Conservation (phyloP, 2,888 invertebrate species). For the Conomelus anceps region DNA sequence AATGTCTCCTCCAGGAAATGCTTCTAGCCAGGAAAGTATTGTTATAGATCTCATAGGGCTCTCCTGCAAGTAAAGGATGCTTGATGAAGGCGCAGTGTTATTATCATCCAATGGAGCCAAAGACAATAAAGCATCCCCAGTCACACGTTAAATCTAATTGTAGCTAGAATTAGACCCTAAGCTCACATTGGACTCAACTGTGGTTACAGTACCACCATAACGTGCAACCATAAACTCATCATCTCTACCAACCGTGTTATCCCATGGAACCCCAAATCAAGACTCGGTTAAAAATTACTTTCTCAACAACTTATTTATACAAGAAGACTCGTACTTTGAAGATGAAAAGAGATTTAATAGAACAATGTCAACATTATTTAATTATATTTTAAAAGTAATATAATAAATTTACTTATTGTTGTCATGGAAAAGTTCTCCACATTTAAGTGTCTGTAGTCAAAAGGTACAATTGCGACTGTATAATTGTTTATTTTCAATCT, state of each 20-base stretch:
- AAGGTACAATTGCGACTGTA: too few relatives aligned
- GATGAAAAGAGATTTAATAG: too few relatives aligned
- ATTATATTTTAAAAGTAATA: too few relatives aligned
- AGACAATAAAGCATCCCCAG: not conserved
- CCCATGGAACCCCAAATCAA: not conserved
- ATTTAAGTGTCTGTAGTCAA: too few relatives aligned
- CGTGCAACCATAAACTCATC: not conserved
- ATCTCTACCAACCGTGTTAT: not conserved
- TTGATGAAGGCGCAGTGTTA: not conserved
- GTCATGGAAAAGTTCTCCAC: too few relatives aligned
- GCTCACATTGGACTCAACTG: not conserved
- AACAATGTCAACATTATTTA: too few relatives aligned
- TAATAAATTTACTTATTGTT: too few relatives aligned
- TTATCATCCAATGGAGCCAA: not conserved
- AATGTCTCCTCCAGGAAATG: not conserved
- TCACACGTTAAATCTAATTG: not conserved
- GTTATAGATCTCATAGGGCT: not conserved
- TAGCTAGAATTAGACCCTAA: not conserved
- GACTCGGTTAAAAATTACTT: not conserved
- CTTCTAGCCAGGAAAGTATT: not conserved
- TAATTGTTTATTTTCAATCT: too few relatives aligned
- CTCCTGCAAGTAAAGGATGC: not conserved
- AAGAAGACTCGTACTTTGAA: too few relatives aligned
- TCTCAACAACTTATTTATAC: too few relatives aligned
- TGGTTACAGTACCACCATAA: not conserved